A percentile compares a stretch with the other conserved stretches of the same genome.
These are phyloP conservation scores for Cassiopea xamachana DNA, from an alignment of 30 jellyfish, hydroid and myxozoan species.

Conservation along the genomic window DNA sequence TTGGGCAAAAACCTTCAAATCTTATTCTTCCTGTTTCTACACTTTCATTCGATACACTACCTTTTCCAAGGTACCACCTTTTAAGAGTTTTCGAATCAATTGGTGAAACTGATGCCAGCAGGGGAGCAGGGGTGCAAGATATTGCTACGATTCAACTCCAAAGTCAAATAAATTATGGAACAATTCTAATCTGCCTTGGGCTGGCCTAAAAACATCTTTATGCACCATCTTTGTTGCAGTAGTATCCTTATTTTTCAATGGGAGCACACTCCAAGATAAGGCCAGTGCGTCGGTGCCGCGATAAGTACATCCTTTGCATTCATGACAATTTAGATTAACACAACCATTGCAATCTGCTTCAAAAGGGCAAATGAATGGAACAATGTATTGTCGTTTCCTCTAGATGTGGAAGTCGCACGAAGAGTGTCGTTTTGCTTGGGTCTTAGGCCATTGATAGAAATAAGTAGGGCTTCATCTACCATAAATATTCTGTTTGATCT, in stretches of 20 bases:
- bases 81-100: constrained; percentile 8
- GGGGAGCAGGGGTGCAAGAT: background rate
- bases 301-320: constrained; percentile 29
- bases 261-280: constrained; percentile 44
- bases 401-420: constrained; percentile 20
- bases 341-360: constrained; percentile 30
- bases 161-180: background rate
- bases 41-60: constrained; percentile 26
- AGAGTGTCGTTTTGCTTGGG: constrained; percentile 22
- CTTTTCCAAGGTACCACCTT: constrained; percentile 29
- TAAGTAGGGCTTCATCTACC: constrained; percentile 8
- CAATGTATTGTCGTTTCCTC: constrained; percentile 7
- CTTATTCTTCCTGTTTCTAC: constrained; percentile 53
- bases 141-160: background rate
- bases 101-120: background rate
- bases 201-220: background rate
- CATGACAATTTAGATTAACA: constrained; percentile 1
- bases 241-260: constrained; percentile 19
- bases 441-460: background rate
- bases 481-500: background rate
- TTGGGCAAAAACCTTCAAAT: constrained; percentile 56
- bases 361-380: constrained; percentile 36
- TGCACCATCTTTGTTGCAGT: constrained; percentile 3
- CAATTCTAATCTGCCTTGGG: background rate
- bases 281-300: constrained; percentile 36